phyloP scores from a whole-genome alignment of 2,888 invertebrate species.

The Caenorhabditis imperialis region DNA sequence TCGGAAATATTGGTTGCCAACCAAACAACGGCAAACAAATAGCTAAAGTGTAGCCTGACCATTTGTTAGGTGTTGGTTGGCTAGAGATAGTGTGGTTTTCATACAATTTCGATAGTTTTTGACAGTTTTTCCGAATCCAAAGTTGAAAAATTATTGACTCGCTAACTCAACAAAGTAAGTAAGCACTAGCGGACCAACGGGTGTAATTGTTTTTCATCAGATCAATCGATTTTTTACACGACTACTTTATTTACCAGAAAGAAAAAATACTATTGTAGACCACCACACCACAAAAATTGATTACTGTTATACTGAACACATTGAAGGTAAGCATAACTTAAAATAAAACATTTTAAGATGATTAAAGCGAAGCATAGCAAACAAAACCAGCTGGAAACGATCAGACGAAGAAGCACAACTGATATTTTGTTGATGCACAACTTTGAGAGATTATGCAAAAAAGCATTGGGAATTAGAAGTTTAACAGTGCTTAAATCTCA shows the following conservation, averaged over 20 bases:
- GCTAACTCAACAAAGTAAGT: too few species aligned
- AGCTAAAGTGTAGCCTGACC: slow-evolving; percentile 16
- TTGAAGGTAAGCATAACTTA: not conserved
- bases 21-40: slow-evolving; percentile 4
- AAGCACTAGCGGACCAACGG: too few species aligned
- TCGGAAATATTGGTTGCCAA: slow-evolving; percentile 3
- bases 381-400: slow-evolving; percentile 29
- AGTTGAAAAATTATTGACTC: too few species aligned
- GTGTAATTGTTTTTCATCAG: too few species aligned
- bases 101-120: too few species aligned
- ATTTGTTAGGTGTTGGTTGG: not conserved
- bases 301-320: slow-evolving; percentile 3
- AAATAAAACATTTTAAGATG: slow-evolving; percentile 2
- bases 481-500: slow-evolving; percentile 8
- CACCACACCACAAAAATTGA: slow-evolving; percentile 50
- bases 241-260: slow-evolving; percentile 49
- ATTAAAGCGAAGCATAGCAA: slow-evolving; percentile 19
- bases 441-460: slow-evolving; percentile 7
- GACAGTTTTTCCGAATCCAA: too few species aligned
- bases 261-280: slow-evolving; percentile 30
- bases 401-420: slow-evolving; percentile 47
- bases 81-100: too few species aligned
- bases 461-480: too few species aligned
- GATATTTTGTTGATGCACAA: slow-evolving; percentile 44
- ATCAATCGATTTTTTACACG: slow-evolving; percentile 12